Conservation (phyloP, 1,140 invertebrate species). For the Nasonia longicornis region DNA sequence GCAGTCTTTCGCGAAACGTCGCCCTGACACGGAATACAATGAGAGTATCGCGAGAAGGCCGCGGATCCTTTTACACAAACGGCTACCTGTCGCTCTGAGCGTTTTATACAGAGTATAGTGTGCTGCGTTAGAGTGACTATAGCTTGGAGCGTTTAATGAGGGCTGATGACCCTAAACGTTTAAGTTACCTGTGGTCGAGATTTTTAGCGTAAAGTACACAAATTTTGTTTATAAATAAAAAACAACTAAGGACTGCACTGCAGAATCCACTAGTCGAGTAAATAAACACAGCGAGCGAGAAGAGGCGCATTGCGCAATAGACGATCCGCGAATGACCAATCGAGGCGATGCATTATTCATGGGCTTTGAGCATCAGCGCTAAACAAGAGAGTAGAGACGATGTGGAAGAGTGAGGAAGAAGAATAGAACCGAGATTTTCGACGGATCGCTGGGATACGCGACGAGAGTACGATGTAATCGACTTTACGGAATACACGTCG, state of each 20-base stretch:
- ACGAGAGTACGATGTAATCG: slow-evolving; percentile 15
- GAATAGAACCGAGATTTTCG: background rate
- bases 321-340: slow-evolving; percentile 11
- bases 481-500: background rate
- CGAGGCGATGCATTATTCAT: slow-evolving; percentile 38
- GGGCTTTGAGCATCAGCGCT: slow-evolving; percentile 3
- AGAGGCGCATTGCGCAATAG: background rate
- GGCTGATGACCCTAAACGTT: background rate
- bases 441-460: background rate
- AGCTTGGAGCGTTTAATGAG: background rate
- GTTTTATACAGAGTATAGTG: background rate
- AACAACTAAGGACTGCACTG: too few relatives aligned
- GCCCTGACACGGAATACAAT: slow-evolving; percentile 4
- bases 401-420: background rate
- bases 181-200: background rate
- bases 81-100: background rate
- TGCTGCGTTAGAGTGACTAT: background rate
- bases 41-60: background rate
- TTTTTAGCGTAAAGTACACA: too few relatives aligned
- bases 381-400: background rate
- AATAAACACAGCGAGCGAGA: too few relatives aligned
- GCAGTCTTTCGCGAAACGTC: background rate
- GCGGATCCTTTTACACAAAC: background rate
- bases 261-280: background rate
- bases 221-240: too few relatives aligned